Evolutionary conservation across 2,797 vertebrate genomes (phyloP).

Genomic region (Hyperoplus lanceolatus): DNA sequence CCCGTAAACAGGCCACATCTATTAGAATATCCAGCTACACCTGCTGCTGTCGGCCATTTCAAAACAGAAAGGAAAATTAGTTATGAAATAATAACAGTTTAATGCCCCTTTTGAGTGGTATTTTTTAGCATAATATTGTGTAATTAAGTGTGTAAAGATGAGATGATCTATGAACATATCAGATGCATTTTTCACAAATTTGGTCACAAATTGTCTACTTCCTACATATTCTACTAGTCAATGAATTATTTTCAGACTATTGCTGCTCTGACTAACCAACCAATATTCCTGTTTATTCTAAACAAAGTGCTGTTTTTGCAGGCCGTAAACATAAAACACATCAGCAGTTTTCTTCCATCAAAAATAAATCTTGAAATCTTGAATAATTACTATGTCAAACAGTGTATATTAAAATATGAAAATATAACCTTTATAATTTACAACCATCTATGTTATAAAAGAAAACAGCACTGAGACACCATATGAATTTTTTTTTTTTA

Average conservation of each 20-base stretch:
- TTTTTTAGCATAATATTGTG: too few relatives aligned
- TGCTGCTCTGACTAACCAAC: neutral
- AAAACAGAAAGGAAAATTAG: slow-evolving; percentile 14
- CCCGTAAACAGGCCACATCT: slow-evolving; percentile 54
- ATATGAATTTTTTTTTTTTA: neutral
- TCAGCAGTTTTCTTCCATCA: neutral
- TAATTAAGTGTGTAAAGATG: too few relatives aligned
- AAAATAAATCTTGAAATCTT: neutral
- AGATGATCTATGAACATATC: too few relatives aligned
- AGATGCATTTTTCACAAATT: too few relatives aligned
- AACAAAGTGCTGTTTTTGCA: neutral
- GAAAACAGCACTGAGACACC: neutral
- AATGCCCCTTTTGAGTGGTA: too few relatives aligned
- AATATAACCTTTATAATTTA: too few relatives aligned
- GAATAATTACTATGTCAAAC: neutral
- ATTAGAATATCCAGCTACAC: slow-evolving; percentile 43
- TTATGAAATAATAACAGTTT: too few relatives aligned
- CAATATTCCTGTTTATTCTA: neutral
- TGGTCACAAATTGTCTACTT: too few relatives aligned
- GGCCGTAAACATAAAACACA: neutral
- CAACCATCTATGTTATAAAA: neutral
- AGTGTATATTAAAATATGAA: neutral
- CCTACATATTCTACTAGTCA: too few relatives aligned
- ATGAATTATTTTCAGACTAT: neutral
- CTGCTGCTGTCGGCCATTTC: slow-evolving; percentile 18